Conservation (phyloP, 2,888 invertebrate genomes). For the Aspidiotus rigidus region DNA sequence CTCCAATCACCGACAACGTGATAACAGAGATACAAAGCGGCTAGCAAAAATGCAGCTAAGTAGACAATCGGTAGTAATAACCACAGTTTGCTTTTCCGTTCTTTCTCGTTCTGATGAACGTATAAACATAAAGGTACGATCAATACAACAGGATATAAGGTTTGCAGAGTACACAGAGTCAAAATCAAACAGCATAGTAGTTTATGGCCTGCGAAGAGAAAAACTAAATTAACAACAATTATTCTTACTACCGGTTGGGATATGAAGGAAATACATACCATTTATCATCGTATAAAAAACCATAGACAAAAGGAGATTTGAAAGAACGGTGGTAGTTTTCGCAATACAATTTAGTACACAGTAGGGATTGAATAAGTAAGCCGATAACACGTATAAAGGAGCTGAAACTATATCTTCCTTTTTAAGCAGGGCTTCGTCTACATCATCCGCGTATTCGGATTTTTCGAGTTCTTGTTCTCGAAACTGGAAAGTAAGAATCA, state of each 20-base stretch:
- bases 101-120: constrained; percentile 41
- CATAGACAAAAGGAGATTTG: constrained; percentile 69
- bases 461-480: constrained; percentile 49
- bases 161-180: constrained; percentile 70
- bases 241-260: too few relatives aligned
- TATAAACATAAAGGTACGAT: constrained; percentile 72
- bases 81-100: constrained; percentile 32
- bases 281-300: constrained; percentile 61
- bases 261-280: constrained; percentile 42
- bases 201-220: constrained; percentile 24
- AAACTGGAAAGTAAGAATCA: constrained; percentile 42
- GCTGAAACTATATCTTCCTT: constrained; percentile 52
- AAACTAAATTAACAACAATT: constrained; percentile 12
- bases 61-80: constrained; percentile 29
- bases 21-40: constrained; percentile 54
- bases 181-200: constrained; percentile 53
- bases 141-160: constrained; percentile 70
- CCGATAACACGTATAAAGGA: constrained; percentile 61
- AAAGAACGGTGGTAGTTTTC: constrained; percentile 80
- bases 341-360: constrained; percentile 77
- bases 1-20: constrained; percentile 54
- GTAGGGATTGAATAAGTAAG: constrained; percentile 83
- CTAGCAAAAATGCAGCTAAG: constrained; percentile 34
- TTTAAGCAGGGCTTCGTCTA: constrained; percentile 48
- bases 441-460: constrained; percentile 52